A percentile compares a stretch with the other conserved stretches of the same genome.
These are phyloP conservation scores for Prionailurus viverrinus DNA, from an alignment of 2,113 vertebrate species.

Conservation along the genomic window DNA sequence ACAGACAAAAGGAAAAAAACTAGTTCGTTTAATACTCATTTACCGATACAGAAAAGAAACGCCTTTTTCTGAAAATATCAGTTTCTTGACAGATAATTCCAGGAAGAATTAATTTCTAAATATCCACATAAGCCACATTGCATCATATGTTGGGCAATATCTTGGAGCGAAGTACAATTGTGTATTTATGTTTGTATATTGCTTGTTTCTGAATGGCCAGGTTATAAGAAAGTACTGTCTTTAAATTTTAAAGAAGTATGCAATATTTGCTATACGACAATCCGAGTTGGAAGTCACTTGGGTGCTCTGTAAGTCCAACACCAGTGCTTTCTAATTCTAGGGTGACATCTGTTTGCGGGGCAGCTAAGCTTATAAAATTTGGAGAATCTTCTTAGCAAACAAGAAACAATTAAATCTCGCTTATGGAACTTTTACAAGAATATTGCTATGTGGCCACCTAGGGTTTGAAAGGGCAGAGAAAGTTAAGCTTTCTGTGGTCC, in stretches of 20 bases:
- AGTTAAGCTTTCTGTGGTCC: not conserved
- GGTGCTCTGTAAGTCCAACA: not conserved
- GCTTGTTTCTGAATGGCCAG: not conserved
- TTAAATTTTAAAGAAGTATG: not conserved
- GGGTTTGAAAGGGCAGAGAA: not conserved
- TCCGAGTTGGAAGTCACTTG: not conserved
- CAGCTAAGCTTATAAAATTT: not conserved
- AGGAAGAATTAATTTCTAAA: not conserved
- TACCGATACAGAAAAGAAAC: not conserved
- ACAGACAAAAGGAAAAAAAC: not conserved
- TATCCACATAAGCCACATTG: not conserved
- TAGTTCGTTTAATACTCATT: not conserved
- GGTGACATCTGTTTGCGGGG: not conserved
- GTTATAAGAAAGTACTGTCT: not conserved
- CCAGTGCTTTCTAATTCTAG: not conserved
- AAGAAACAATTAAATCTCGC: not conserved
- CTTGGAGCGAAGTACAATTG: not conserved
- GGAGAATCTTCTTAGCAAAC: not conserved
- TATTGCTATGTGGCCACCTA: not conserved
- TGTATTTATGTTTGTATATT: not conserved
- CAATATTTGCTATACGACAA: not conserved
- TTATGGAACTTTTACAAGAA: not conserved
- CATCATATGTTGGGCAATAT: not conserved
- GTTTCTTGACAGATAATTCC: not conserved
- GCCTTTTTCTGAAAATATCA: not conserved